These are phyloP conservation scores for Plagodis pulveraria DNA, from an alignment of 2,888 invertebrate genomes.

Conservation along the genomic window DNA sequence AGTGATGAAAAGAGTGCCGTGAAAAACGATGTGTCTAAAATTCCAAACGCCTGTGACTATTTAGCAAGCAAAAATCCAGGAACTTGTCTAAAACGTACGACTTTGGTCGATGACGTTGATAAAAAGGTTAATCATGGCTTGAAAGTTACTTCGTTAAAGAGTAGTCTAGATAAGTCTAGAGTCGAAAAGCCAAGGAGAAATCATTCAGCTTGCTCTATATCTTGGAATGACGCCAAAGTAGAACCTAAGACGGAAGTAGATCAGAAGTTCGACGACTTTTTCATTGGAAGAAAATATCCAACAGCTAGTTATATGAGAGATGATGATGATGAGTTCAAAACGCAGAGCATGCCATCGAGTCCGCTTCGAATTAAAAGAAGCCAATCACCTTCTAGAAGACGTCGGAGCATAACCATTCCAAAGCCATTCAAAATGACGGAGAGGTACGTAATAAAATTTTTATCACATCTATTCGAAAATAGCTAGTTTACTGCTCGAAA, in stretches of 20 bases:
- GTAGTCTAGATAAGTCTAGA: constrained; percentile 55
- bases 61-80: constrained; percentile 36
- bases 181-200: constrained; percentile 65
- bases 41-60: constrained; percentile 31
- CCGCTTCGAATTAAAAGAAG: constrained; percentile 73
- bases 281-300: constrained; percentile 57
- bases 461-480: too few species aligned
- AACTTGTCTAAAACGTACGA: constrained; percentile 50
- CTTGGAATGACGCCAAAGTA: constrained; percentile 74
- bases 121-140: constrained; percentile 43
- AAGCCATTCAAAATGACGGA: constrained; percentile 89
- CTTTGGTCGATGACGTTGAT: constrained; percentile 36
- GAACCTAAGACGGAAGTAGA: constrained; percentile 66
- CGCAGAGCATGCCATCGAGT: constrained; percentile 86
- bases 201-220: constrained; percentile 78
- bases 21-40: constrained; percentile 34
- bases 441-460: constrained; percentile 71
- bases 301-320: constrained; percentile 36
- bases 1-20: constrained; percentile 38
- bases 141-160: constrained; percentile 50
- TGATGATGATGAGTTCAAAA: constrained; percentile 66
- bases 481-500: too few species aligned
- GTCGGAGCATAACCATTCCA: constrained; percentile 83
- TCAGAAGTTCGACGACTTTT: constrained; percentile 71
- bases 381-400: constrained; percentile 54